Evolutionary conservation across 2,888 invertebrate genomes (phyloP).

Genomic region (Gasteruption jaculator): DNA sequence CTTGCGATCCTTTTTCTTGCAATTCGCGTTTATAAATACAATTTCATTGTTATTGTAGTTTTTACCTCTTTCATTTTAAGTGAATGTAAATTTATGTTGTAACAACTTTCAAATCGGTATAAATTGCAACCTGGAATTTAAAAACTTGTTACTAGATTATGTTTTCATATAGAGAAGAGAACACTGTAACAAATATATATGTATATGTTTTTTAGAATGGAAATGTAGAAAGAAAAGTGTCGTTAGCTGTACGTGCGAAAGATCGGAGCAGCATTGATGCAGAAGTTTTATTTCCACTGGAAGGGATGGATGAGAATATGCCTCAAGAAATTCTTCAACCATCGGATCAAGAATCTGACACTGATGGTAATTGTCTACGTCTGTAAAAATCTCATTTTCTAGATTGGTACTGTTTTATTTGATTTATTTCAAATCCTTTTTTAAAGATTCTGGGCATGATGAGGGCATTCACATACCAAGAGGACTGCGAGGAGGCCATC

Average conservation of each 20-base stretch:
- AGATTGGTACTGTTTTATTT: conserved; percentile 4
- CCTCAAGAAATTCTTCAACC: conserved; percentile 37
- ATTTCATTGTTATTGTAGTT: background rate
- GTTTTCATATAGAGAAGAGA: too few species aligned
- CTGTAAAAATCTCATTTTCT: conserved; percentile 4
- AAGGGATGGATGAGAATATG: conserved; percentile 61
- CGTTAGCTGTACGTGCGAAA: conserved; percentile 24
- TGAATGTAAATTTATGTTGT: background rate
- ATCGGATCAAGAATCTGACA: conserved; percentile 64
- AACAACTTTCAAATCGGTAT: too few species aligned
- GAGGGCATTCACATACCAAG: conserved; percentile 60
- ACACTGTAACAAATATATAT: too few species aligned
- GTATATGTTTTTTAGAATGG: conserved; percentile 32
- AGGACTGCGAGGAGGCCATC: conserved; percentile 46
- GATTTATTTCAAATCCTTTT: conserved; percentile 9
- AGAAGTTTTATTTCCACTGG: conserved; percentile 75
- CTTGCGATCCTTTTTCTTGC: too few species aligned
- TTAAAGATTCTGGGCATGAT: conserved; percentile 56
- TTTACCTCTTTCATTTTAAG: background rate
- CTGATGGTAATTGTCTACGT: conserved; percentile 59
- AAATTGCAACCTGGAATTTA: too few species aligned
- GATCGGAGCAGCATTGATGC: conserved; percentile 54
- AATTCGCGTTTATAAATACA: too few species aligned
- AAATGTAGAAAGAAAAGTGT: conserved; percentile 28
- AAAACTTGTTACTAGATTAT: too few species aligned